Percentiles rank a stretch among this genome's conserved stretches.
phyloP scores from a whole-genome alignment of 2,888 invertebrate species.

The Perizoma affinitatum region DNA sequence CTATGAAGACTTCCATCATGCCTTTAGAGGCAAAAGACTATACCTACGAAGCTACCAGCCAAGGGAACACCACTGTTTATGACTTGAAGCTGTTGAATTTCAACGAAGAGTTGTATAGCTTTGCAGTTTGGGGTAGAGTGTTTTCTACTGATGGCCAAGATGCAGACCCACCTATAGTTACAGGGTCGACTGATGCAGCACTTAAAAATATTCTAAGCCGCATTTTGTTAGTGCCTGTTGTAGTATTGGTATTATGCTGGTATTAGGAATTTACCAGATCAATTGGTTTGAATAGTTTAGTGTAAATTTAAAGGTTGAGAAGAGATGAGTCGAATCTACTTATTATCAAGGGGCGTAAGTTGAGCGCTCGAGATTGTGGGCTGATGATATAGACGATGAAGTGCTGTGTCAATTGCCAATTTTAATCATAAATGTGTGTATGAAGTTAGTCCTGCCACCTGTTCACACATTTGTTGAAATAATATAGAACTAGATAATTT shows the following conservation, averaged over 20 bases:
- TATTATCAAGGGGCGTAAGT: no score
- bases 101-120: slow-evolving; percentile 68
- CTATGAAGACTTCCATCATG: slow-evolving; percentile 74
- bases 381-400: no score
- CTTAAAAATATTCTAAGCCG: slow-evolving; percentile 30
- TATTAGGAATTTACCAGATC: not conserved
- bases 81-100: slow-evolving; percentile 49
- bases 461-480: no score
- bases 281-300: not conserved
- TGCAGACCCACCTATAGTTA: slow-evolving; percentile 50
- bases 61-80: slow-evolving; percentile 42
- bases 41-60: slow-evolving; percentile 44
- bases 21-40: slow-evolving; percentile 70
- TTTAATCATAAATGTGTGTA: no score
- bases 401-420: no score
- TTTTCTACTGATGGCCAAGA: slow-evolving; percentile 70
- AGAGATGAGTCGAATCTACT: no score
- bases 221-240: slow-evolving; percentile 29
- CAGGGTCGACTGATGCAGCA: slow-evolving; percentile 29
- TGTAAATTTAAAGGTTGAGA: no score
- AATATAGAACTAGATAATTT: no score
- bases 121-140: slow-evolving; percentile 81
- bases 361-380: no score
- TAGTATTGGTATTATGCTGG: not conserved
- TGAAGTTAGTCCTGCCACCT: no score